These are phyloP conservation scores for Lasioglossum baleicum DNA, from an alignment of 1,140 invertebrate genomes.

Conservation along the genomic window DNA sequence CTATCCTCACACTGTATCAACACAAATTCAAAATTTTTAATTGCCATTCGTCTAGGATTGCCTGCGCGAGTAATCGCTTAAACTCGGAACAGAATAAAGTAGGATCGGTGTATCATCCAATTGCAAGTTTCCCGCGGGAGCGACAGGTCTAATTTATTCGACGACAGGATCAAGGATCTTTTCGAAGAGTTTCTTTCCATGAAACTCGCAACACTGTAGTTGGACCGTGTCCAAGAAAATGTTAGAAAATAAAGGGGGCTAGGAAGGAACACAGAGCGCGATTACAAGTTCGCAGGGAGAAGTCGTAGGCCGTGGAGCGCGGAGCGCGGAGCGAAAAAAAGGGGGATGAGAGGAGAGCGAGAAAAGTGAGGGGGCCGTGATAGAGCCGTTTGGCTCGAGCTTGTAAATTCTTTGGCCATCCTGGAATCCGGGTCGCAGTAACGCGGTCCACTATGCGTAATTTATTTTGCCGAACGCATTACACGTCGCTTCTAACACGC, in stretches of 20 bases:
- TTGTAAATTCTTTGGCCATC: constrained; percentile 68
- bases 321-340: not conserved
- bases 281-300: constrained; percentile 42
- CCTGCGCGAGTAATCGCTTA: too few relatives aligned
- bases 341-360: not conserved
- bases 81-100: not conserved
- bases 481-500: constrained; percentile 63
- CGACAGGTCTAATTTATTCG: not conserved
- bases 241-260: constrained; percentile 46
- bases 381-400: constrained; percentile 67
- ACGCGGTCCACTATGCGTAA: constrained; percentile 57
- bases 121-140: not conserved
- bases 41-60: not conserved
- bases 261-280: constrained; percentile 11
- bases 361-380: constrained; percentile 33
- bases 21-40: not conserved
- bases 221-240: constrained; percentile 69
- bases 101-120: not conserved
- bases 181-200: constrained; percentile 32
- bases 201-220: constrained; percentile 49
- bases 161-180: constrained; percentile 8
- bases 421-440: constrained; percentile 62
- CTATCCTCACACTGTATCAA: constrained; percentile 62
- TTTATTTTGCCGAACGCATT: constrained; percentile 68
- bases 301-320: constrained; percentile 7